Evolutionary conservation across 2,113 vertebrate species (phyloP).

Genomic region (Lethenteron reissneri): DNA sequence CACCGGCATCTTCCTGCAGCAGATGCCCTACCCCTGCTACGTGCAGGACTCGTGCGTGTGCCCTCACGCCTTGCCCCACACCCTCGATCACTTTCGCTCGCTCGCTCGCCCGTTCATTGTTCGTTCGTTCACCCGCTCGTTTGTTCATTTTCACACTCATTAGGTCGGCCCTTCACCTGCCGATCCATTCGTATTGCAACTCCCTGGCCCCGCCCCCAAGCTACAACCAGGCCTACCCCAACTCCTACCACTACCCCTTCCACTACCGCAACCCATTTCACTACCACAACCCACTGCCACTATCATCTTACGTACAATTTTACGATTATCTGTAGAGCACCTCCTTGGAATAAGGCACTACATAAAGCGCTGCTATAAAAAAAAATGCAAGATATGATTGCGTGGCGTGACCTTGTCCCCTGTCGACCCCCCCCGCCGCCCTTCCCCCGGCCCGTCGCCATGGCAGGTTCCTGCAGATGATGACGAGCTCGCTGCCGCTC

Average conservation of each 20-base stretch:
- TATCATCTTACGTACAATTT: conserved; percentile 7
- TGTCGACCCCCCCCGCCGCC: too few species aligned
- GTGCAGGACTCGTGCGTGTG: neutral
- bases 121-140: conserved; percentile 24
- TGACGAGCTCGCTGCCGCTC: conserved; percentile 4
- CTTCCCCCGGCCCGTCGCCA: neutral
- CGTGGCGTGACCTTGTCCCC: too few species aligned
- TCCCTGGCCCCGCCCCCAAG: neutral
- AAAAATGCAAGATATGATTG: neutral
- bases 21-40: conserved; percentile 5
- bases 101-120: conserved; percentile 19
- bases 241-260: conserved; percentile 7
- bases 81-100: too few species aligned
- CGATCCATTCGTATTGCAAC: conserved; percentile 11
- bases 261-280: conserved; percentile 6
- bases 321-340: conserved; percentile 8
- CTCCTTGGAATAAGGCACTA: conserved; percentile 10
- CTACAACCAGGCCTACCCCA: neutral
- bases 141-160: neutral
- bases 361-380: neutral
- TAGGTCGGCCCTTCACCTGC: neutral
- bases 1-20: neutral
- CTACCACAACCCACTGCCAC: neutral
- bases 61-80: too few species aligned
- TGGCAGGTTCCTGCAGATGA: neutral